These are phyloP conservation scores for Dastarcus helophoroides DNA, from an alignment of 2,888 invertebrate genomes.

Conservation along the genomic window DNA sequence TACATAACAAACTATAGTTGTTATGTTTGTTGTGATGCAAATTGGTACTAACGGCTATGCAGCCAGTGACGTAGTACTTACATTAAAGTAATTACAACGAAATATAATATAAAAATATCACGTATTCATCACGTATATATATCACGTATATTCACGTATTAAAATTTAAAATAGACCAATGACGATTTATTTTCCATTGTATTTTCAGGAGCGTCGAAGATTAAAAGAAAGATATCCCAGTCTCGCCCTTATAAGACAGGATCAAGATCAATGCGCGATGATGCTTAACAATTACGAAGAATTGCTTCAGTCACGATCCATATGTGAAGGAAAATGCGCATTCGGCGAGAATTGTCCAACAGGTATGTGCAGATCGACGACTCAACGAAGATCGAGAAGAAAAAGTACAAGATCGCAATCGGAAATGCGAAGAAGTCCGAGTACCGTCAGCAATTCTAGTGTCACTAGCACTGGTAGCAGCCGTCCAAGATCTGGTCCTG, in stretches of 20 bases:
- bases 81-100: too few species aligned
- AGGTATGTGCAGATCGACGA: constrained; percentile 44
- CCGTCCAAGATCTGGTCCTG: constrained; percentile 61
- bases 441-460: constrained; percentile 24
- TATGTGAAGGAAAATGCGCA: constrained; percentile 78
- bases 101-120: too few species aligned
- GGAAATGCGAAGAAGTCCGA: constrained; percentile 33
- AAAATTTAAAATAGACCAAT: too few species aligned
- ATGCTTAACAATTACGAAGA: constrained; percentile 79
- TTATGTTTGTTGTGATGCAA: too few species aligned
- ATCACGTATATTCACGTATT: too few species aligned
- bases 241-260: constrained; percentile 57
- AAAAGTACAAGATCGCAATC: constrained; percentile 13
- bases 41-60: too few species aligned
- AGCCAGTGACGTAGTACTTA: too few species aligned
- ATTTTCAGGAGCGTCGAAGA: constrained; percentile 67
- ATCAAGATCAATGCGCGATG: constrained; percentile 62
- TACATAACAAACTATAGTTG: too few species aligned
- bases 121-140: too few species aligned
- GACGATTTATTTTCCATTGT: too few species aligned
- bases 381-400: constrained; percentile 9
- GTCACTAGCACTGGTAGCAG: constrained; percentile 19
- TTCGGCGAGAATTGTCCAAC: constrained; percentile 79
- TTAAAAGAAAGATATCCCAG: constrained; percentile 78
- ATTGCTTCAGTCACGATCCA: constrained; percentile 62